phyloP scores from a whole-genome alignment of 2,797 vertebrate species.

The Aplochiton taeniatus region DNA sequence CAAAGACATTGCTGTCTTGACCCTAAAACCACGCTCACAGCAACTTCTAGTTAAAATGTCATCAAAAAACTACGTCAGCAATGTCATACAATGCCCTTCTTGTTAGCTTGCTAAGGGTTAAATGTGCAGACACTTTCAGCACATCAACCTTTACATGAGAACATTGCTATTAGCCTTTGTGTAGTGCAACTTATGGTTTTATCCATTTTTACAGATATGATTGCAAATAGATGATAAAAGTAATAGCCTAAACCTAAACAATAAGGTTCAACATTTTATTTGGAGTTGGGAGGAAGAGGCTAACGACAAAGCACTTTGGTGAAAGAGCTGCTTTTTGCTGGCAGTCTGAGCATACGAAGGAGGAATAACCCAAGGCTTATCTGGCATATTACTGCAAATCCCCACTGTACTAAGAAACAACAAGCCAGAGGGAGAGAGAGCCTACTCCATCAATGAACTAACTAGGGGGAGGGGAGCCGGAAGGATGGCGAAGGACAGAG shows the following conservation, averaged over 20 bases:
- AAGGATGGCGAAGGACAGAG: slow-evolving; percentile 76
- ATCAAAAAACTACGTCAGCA: slow-evolving; percentile 56
- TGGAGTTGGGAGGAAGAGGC: slow-evolving; percentile 7
- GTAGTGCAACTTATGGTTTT: slow-evolving; percentile 8
- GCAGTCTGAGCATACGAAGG: slow-evolving; percentile 18
- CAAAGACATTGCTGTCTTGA: slow-evolving; percentile 65
- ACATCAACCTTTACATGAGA: slow-evolving; percentile 45
- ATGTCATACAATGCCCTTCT: slow-evolving; percentile 67
- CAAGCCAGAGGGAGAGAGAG: slow-evolving; percentile 52
- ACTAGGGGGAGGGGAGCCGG: slow-evolving; percentile 64
- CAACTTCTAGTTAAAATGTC: slow-evolving; percentile 59
- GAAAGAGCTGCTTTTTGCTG: slow-evolving; percentile 21
- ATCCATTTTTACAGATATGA: slow-evolving; percentile 14
- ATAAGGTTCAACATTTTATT: slow-evolving; percentile 1
- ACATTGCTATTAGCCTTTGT: slow-evolving; percentile 21
- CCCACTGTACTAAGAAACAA: slow-evolving; percentile 33
- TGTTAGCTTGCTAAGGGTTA: slow-evolving; percentile 44
- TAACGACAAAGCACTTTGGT: slow-evolving; percentile 13
- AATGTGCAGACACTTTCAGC: slow-evolving; percentile 32
- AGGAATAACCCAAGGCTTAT: slow-evolving; percentile 41
- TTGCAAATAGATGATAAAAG: slow-evolving; percentile 14
- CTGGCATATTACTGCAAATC: slow-evolving; percentile 54
- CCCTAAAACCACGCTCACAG: slow-evolving; percentile 50
- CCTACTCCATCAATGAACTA: slow-evolving; percentile 70
- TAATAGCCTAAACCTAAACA: slow-evolving; percentile 10